Evolutionary conservation across 1,140 invertebrate species (phyloP).

Genomic region (Ectropis grisescens): DNA sequence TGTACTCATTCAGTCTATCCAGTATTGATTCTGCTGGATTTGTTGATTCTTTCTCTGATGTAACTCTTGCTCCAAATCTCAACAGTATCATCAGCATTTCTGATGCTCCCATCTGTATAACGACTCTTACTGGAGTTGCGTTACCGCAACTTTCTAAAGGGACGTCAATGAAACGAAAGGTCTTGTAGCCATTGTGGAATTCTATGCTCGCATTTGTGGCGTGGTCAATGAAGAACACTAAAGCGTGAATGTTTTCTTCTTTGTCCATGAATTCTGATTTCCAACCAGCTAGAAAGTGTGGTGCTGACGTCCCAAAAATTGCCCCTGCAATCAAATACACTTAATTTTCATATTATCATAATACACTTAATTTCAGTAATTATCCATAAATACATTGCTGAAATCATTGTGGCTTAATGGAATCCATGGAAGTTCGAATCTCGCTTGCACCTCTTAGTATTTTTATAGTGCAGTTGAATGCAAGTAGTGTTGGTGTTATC

Average conservation of each 20-base stretch:
- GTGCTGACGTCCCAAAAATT: slow-evolving; percentile 82
- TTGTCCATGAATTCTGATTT: slow-evolving; percentile 84
- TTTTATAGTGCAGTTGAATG: too few species aligned
- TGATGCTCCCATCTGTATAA: slow-evolving; percentile 77
- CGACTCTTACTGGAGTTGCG: slow-evolving; percentile 76
- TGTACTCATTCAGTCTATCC: slow-evolving; percentile 75
- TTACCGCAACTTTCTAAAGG: slow-evolving; percentile 83
- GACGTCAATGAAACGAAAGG: slow-evolving; percentile 79
- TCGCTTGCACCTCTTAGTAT: too few species aligned
- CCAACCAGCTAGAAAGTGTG: slow-evolving; percentile 85
- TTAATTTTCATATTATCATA: too few species aligned
- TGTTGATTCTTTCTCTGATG: slow-evolving; percentile 58
- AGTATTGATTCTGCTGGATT: slow-evolving; percentile 72
- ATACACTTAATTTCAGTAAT: too few species aligned
- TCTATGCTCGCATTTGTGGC: slow-evolving; percentile 72
- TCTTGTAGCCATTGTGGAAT: slow-evolving; percentile 59
- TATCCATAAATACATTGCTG: too few species aligned
- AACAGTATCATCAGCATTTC: slow-evolving; percentile 82
- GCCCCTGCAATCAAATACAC: slow-evolving; percentile 68
- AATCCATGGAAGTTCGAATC: too few species aligned
- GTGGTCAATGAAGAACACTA: slow-evolving; percentile 83
- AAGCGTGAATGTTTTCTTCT: slow-evolving; percentile 80
- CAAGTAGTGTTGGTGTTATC: too few species aligned
- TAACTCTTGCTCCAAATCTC: slow-evolving; percentile 75
- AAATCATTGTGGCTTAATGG: too few species aligned